Percentiles rank a stretch among this genome's conserved stretches.
Evolutionary conservation across 2,888 invertebrate genomes (phyloP).

Genomic region (Microchrysa polita): DNA sequence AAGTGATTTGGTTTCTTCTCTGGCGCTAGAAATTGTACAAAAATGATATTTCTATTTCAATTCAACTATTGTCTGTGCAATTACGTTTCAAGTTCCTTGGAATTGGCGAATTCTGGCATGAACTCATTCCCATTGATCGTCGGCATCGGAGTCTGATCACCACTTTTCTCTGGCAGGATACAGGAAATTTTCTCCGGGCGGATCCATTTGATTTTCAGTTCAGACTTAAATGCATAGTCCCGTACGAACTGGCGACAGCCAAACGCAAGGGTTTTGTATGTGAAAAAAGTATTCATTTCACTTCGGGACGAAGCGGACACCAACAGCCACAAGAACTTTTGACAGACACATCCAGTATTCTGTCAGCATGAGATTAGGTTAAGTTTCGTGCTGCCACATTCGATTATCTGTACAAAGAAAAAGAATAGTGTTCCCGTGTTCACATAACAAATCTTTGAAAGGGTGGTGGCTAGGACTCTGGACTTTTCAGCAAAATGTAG

Average conservation of each 20-base stretch:
- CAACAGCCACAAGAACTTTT: too few species aligned
- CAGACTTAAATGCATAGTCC: constrained; percentile 71
- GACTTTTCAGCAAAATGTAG: too few species aligned
- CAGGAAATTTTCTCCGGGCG: constrained; percentile 75
- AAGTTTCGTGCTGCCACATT: too few species aligned
- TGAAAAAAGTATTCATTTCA: constrained; percentile 27
- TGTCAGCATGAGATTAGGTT: too few species aligned
- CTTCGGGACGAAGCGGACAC: too few species aligned
- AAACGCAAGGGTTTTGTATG: neutral
- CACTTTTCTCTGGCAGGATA: constrained; percentile 74
- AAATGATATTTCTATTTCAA: constrained; percentile 54
- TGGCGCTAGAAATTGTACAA: constrained; percentile 67
- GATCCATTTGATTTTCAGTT: constrained; percentile 81
- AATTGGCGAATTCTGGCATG: constrained; percentile 68
- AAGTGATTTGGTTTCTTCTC: constrained; percentile 75
- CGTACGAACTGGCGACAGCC: constrained; percentile 49
- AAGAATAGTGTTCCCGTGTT: too few species aligned
- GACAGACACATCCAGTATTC: too few species aligned
- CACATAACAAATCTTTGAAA: too few species aligned
- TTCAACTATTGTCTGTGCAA: too few species aligned
- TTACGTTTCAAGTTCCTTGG: constrained; percentile 77
- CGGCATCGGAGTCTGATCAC: constrained; percentile 72
- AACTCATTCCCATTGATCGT: constrained; percentile 67
- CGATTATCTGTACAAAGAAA: too few species aligned
- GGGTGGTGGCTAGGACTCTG: too few species aligned